Evolutionary conservation across 2,888 invertebrate genomes (phyloP).

Genomic region (Orthosia gracilis): DNA sequence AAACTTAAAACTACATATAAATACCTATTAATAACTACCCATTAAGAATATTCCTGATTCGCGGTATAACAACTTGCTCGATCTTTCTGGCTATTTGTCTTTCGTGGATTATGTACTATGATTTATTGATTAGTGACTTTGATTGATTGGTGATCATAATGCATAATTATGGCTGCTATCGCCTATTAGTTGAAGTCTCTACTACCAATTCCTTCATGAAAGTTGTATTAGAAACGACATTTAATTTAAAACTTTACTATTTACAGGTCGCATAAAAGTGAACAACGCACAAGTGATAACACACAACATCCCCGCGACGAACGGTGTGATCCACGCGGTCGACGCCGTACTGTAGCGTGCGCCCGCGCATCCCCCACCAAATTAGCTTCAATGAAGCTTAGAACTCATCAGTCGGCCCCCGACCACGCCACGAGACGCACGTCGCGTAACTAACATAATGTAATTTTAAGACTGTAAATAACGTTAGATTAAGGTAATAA

Average conservation of each 20-base stretch:
- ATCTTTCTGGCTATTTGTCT: neutral
- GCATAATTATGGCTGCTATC: too few species aligned
- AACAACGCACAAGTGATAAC: slow-evolving; percentile 96
- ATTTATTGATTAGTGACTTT: neutral
- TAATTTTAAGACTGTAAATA: slow-evolving; percentile 89
- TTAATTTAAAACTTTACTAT: neutral
- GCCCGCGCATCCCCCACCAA: slow-evolving; percentile 68
- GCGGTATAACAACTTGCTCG: too few species aligned
- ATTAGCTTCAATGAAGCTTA: slow-evolving; percentile 85
- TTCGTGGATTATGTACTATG: neutral
- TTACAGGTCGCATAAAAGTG: slow-evolving; percentile 95
- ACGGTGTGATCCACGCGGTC: slow-evolving; percentile 96
- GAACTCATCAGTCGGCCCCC: slow-evolving; percentile 50
- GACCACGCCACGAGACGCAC: slow-evolving; percentile 43
- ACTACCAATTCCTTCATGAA: neutral
- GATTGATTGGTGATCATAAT: neutral
- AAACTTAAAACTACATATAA: too few species aligned
- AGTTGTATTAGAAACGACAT: neutral
- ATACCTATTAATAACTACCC: too few species aligned
- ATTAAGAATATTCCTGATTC: too few species aligned
- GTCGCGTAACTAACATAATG: slow-evolving; percentile 57
- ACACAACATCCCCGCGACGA: slow-evolving; percentile 96
- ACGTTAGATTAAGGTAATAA: slow-evolving; percentile 85
- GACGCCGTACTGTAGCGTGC: slow-evolving; percentile 89
- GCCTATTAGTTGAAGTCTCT: neutral